Evolutionary conservation across 2,888 invertebrate species (phyloP).

Genomic region (Eustalomyia histrio): DNA sequence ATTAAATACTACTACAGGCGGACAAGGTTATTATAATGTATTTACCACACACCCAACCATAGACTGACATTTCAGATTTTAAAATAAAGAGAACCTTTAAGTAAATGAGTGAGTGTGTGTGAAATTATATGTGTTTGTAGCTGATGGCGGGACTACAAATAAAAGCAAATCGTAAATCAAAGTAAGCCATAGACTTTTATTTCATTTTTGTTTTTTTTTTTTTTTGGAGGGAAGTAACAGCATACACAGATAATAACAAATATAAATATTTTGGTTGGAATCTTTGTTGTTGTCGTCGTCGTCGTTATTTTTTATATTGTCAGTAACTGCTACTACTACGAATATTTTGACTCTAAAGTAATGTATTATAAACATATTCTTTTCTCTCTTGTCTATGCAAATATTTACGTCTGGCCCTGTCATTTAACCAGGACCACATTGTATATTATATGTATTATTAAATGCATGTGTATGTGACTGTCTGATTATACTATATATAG

Average conservation of each 20-base stretch:
- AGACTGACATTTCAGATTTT: constrained; percentile 7
- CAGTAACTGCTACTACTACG: constrained; percentile 29
- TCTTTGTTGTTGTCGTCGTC: constrained; percentile 11
- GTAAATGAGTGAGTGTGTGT: constrained; percentile 21
- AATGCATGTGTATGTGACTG: constrained; percentile 43
- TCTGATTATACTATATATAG: not conserved
- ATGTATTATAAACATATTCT: constrained; percentile 37
- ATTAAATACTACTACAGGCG: constrained; percentile 9
- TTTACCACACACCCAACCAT: not conserved
- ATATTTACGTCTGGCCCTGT: constrained; percentile 79
- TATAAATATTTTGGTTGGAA: constrained; percentile 44
- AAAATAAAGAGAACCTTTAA: constrained; percentile 19
- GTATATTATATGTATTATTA: constrained; percentile 46
- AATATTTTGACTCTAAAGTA: constrained; percentile 10
- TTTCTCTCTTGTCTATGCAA: constrained; percentile 77
- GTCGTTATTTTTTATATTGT: constrained; percentile 19
- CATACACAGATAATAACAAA: constrained; percentile 18
- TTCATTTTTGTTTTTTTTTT: constrained; percentile 9
- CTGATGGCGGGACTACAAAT: constrained; percentile 55
- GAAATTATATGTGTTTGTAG: constrained; percentile 21
- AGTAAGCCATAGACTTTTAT: constrained; percentile 46
- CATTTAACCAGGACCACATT: constrained; percentile 72
- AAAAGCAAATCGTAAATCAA: constrained; percentile 63
- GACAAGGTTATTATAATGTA: constrained; percentile 38
- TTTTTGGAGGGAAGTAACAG: constrained; percentile 27